Conservation (phyloP, 2,113 vertebrate species). For the Pelobates fuscus region DNA sequence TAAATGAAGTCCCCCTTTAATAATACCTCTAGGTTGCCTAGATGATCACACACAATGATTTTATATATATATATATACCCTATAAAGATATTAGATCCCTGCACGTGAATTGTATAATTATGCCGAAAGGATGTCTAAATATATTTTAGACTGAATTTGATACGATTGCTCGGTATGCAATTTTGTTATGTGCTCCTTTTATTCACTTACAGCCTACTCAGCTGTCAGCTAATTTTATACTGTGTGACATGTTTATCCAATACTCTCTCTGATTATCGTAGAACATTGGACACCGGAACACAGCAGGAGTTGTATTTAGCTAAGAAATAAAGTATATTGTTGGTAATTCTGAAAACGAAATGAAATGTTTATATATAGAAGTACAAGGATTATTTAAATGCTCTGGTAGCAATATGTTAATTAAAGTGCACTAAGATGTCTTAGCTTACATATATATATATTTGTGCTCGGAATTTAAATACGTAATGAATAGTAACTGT, state of each 20-base stretch:
- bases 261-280: constrained; percentile 8
- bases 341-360: not conserved
- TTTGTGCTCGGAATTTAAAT: too few relatives aligned
- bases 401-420: not conserved
- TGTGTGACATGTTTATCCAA: constrained; percentile 17
- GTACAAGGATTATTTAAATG: not conserved
- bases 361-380: not conserved
- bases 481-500: too few relatives aligned
- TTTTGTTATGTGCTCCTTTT: constrained; percentile 17
- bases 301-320: not conserved
- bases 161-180: constrained; percentile 2
- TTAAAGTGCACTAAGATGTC: too few relatives aligned
- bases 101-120: not conserved
- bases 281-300: not conserved
- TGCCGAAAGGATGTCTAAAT: constrained; percentile 7
- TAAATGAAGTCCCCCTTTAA: too few relatives aligned
- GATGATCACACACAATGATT: too few relatives aligned
- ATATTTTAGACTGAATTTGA: constrained; percentile 14
- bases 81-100: not conserved
- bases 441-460: too few relatives aligned
- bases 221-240: constrained; percentile 27
- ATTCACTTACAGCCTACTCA: constrained; percentile 16
- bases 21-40: too few relatives aligned
- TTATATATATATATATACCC: too few relatives aligned
- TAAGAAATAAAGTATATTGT: not conserved